Conservation (phyloP, 2,113 vertebrate genomes). For the Fregata magnificens region DNA sequence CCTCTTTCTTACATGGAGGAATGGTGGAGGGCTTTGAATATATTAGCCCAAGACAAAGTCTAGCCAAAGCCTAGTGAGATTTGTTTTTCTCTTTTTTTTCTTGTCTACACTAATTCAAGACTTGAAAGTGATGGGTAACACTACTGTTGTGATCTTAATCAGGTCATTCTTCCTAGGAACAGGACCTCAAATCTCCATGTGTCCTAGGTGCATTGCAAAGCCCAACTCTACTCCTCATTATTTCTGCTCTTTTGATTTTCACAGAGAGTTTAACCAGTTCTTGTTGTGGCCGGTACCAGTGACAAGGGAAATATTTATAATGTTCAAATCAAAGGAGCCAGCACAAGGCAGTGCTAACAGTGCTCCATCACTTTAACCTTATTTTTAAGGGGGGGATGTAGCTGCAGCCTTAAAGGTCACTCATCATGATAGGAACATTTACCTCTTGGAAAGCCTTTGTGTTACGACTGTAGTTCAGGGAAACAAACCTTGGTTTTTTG, state of each 20-base stretch:
- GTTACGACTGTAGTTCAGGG: neutral
- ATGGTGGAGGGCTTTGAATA: neutral
- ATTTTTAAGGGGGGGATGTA: neutral
- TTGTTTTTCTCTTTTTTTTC: neutral
- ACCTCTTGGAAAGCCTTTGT: neutral
- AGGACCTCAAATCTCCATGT: neutral
- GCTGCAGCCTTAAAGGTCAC: neutral
- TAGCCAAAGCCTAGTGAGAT: neutral
- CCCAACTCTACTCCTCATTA: neutral
- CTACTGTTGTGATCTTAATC: neutral
- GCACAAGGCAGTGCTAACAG: neutral
- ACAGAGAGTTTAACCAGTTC: neutral
- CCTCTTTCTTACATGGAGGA: neutral
- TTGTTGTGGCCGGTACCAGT: neutral
- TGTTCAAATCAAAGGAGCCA: neutral
- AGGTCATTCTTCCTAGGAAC: neutral
- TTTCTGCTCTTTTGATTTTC: neutral
- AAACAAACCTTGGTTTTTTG: neutral
- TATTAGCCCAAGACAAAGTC: neutral
- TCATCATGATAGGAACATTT: neutral
- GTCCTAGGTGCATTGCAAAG: neutral
- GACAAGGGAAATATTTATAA: neutral
- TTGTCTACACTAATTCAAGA: neutral
- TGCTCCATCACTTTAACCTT: neutral
- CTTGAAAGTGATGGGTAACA: neutral